Percentiles rank a stretch among this genome's conserved stretches.
These are phyloP conservation scores for Anguilla obscura DNA, from an alignment of 2,797 vertebrate genomes.

Conservation along the genomic window DNA sequence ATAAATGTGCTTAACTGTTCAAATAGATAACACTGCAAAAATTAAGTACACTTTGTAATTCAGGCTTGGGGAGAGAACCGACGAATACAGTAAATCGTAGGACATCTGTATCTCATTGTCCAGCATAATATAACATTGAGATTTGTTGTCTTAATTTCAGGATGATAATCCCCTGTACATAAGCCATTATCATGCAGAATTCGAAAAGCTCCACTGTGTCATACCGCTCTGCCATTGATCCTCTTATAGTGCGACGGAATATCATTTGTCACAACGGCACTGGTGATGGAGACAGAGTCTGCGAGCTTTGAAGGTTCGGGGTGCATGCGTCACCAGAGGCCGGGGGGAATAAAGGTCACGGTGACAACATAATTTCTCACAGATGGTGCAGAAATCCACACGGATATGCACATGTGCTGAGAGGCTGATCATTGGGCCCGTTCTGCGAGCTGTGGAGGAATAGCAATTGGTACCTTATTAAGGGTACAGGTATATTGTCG, in stretches of 20 bases:
- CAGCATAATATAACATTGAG: constrained; percentile 29
- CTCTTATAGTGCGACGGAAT: neutral
- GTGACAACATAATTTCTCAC: constrained; percentile 56
- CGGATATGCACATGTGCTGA: constrained; percentile 50
- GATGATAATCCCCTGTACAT: neutral
- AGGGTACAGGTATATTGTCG: constrained; percentile 40
- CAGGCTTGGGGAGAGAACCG: neutral
- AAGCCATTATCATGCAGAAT: neutral
- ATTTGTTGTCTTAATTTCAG: neutral
- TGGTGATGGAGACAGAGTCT: neutral
- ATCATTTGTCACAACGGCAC: neutral
- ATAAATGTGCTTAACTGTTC: neutral
- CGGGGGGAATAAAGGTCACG: constrained; percentile 41
- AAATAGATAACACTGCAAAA: neutral
- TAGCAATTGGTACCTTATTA: constrained; percentile 48
- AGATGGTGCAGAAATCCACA: constrained; percentile 49
- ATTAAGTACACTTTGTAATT: neutral
- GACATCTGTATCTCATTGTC: constrained; percentile 44
- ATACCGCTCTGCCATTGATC: neutral
- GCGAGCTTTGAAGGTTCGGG: constrained; percentile 16
- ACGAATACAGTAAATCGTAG: neutral
- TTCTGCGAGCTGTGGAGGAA: constrained; percentile 14
- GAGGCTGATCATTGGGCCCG: constrained; percentile 43
- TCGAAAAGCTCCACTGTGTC: neutral
- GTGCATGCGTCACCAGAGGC: constrained; percentile 8